phyloP scores from a whole-genome alignment of 2,888 invertebrate species.

The Chaitophorus viminalis region DNA sequence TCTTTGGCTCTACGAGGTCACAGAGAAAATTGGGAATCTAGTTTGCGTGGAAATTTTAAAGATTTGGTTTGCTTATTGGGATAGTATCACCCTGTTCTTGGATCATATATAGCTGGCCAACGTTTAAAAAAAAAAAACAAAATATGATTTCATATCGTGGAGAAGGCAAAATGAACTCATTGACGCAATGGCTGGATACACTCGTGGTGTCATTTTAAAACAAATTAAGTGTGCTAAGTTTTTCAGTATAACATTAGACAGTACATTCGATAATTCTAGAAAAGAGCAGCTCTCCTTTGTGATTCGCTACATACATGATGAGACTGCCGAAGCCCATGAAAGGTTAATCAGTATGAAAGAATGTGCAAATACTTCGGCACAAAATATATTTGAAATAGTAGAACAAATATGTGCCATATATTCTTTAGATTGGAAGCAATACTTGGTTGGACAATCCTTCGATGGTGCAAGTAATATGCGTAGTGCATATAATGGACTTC shows the following conservation, averaged over 20 bases:
- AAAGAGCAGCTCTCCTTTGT: constrained; percentile 4
- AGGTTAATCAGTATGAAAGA: not conserved
- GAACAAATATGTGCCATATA: not conserved
- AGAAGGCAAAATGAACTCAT: too few species aligned
- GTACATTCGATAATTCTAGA: constrained; percentile 11
- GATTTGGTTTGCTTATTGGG: constrained; percentile 3
- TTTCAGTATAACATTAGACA: not conserved
- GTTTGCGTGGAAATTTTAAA: not conserved
- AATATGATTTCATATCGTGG: not conserved
- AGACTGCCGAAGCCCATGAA: not conserved
- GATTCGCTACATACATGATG: not conserved
- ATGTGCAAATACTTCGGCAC: not conserved
- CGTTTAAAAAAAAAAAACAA: constrained; percentile 1
- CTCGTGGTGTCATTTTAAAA: not conserved
- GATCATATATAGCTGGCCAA: not conserved
- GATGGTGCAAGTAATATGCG: constrained; percentile 15
- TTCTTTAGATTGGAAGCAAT: not conserved
- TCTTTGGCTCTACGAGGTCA: not conserved
- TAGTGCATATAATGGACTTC: not conserved
- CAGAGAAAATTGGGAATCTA: not conserved
- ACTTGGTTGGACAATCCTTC: not conserved
- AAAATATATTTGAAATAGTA: not conserved
- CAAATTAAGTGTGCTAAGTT: constrained; percentile 1
- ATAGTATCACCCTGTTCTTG: not conserved
- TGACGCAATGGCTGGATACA: not conserved